A percentile compares a stretch with the other conserved stretches of the same genome.
Conservation (phyloP, 2,888 invertebrate genomes). For the Synergus umbraculus region DNA sequence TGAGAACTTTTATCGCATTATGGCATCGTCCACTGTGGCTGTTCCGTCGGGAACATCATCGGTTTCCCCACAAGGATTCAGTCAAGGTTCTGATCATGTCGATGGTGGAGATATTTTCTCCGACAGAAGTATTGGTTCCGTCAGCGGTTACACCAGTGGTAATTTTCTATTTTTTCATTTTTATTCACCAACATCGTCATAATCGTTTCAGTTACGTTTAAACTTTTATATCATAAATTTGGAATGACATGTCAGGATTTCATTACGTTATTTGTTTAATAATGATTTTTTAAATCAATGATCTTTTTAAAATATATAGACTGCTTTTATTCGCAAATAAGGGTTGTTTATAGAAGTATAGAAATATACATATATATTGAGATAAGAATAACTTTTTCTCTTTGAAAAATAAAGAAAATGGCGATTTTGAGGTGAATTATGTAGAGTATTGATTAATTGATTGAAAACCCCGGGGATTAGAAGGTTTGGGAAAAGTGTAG, state of each 20-base stretch:
- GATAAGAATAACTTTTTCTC: not conserved
- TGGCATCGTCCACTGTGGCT: conserved; percentile 73
- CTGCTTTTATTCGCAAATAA: not conserved
- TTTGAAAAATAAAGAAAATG: not conserved
- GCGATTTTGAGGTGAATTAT: conserved; percentile 1
- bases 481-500: not conserved
- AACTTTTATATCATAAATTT: not conserved
- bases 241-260: not conserved
- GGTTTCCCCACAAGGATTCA: conserved; percentile 34
- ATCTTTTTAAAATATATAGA: not conserved
- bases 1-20: conserved; percentile 44
- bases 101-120: conserved; percentile 65
- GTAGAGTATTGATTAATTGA: conserved; percentile 42
- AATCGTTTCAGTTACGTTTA: not conserved
- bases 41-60: conserved; percentile 65
- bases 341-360: too few relatives aligned
- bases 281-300: not conserved
- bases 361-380: not conserved
- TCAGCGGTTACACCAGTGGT: conserved; percentile 52
- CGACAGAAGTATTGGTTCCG: conserved; percentile 61
- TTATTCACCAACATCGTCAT: not conserved
- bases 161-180: not conserved
- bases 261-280: not conserved
- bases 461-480: conserved; percentile 54
- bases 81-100: conserved; percentile 61